Conservation (phyloP, 1,140 invertebrate genomes). For the Solenopsis fugax region DNA sequence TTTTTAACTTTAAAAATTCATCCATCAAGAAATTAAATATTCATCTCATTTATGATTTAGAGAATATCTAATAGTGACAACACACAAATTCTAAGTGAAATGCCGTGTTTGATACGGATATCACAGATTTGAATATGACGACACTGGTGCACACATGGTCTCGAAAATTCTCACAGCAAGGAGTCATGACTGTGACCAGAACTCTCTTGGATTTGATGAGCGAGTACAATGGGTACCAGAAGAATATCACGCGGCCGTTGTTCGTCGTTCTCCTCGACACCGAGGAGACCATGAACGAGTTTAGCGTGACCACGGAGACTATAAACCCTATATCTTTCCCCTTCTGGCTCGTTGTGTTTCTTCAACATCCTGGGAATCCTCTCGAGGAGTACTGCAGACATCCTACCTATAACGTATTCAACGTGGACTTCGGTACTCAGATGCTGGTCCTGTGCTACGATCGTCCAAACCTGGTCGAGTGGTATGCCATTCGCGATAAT, state of each 20-base stretch:
- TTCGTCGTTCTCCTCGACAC: slow-evolving; percentile 71
- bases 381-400: slow-evolving; percentile 56
- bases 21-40: not conserved
- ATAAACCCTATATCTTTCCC: slow-evolving; percentile 66
- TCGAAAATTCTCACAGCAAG: slow-evolving; percentile 58
- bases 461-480: slow-evolving; percentile 63
- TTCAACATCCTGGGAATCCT: not conserved
- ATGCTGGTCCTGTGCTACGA: slow-evolving; percentile 74
- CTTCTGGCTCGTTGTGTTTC: slow-evolving; percentile 76
- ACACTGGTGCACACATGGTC: slow-evolving; percentile 14
- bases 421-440: slow-evolving; percentile 69
- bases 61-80: not conserved
- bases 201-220: slow-evolving; percentile 59
- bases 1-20: not conserved
- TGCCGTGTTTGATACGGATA: not conserved
- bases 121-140: slow-evolving; percentile 8
- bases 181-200: slow-evolving; percentile 54
- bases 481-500: slow-evolving; percentile 70
- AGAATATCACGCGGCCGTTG: slow-evolving; percentile 55
- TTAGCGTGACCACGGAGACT: slow-evolving; percentile 35
- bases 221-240: slow-evolving; percentile 32
- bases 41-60: not conserved
- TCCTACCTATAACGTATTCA: slow-evolving; percentile 66
- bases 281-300: slow-evolving; percentile 53
- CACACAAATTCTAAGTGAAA: not conserved